These are phyloP conservation scores for Rhabditoides inermis DNA, from an alignment of 2,888 invertebrate species.

Conservation along the genomic window DNA sequence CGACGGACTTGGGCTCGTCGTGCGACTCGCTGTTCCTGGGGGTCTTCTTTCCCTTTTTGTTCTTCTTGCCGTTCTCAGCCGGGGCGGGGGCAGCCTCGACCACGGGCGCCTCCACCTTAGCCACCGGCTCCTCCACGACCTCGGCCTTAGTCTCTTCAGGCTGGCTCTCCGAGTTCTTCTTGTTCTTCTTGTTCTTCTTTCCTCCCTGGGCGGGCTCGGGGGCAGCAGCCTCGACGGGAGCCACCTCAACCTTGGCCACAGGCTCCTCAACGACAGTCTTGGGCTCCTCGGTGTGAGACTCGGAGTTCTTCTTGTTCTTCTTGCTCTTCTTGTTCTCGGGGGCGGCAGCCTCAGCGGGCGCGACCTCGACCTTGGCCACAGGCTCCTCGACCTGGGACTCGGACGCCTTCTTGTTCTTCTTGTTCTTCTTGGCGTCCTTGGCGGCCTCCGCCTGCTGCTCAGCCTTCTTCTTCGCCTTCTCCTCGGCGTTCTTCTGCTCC, in stretches of 20 bases:
- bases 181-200: constrained; percentile 24
- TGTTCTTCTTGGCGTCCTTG: constrained; percentile 13
- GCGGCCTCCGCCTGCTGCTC: constrained; percentile 4
- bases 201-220: constrained; percentile 1
- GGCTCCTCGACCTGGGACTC: constrained; percentile 11
- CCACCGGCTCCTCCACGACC: background rate
- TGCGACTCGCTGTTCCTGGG: background rate
- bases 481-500: background rate
- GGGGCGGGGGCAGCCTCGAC: background rate
- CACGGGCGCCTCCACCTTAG: background rate
- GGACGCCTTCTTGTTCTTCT: constrained; percentile 24
- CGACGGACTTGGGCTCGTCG: background rate
- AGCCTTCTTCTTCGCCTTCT: background rate
- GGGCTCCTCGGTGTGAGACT: too few species aligned
- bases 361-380: constrained; percentile 6
- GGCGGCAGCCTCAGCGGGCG: constrained; percentile 4
- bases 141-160: background rate
- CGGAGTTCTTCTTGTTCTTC: constrained; percentile 14
- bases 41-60: background rate
- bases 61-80: background rate
- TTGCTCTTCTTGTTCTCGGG: constrained; percentile 13
- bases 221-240: background rate
- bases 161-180: constrained; percentile 15
- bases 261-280: constrained; percentile 4
- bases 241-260: constrained; percentile 10